A percentile compares a stretch with the other conserved stretches of the same genome.
Evolutionary conservation across 2,888 invertebrate genomes (phyloP).

Genomic region (Thera britannica): DNA sequence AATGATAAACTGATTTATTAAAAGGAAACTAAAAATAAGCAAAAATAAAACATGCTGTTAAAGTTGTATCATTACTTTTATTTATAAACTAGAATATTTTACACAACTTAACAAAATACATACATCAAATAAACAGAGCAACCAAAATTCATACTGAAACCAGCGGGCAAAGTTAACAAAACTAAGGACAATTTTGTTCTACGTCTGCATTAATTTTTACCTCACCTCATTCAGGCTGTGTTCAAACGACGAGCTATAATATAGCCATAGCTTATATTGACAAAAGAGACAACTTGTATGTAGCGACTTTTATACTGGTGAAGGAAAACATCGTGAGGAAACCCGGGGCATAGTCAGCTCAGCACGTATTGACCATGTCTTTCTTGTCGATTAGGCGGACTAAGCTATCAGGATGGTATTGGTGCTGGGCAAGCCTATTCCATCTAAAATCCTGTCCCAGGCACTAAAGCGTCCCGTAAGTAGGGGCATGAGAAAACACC

Average conservation of each 20-base stretch:
- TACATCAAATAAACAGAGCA: conserved; percentile 82
- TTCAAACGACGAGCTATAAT: conserved; percentile 1
- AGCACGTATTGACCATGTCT: too few relatives aligned
- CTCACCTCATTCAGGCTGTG: neutral
- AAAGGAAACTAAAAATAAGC: conserved; percentile 56
- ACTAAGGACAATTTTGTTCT: conserved; percentile 32
- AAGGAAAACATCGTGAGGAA: too few relatives aligned
- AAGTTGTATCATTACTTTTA: conserved; percentile 75
- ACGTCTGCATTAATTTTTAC: conserved; percentile 25
- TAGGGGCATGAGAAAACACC: too few relatives aligned
- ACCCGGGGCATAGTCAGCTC: too few relatives aligned
- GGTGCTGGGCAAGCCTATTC: too few relatives aligned
- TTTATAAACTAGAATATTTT: conserved; percentile 83
- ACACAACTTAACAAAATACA: conserved; percentile 85
- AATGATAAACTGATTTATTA: conserved; percentile 1
- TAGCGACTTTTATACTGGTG: too few relatives aligned
- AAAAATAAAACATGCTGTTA: conserved; percentile 74
- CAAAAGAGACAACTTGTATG: neutral
- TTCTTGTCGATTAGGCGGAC: too few relatives aligned
- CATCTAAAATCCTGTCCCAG: too few relatives aligned
- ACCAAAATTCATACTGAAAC: conserved; percentile 73
- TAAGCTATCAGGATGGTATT: too few relatives aligned
- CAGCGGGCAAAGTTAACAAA: conserved; percentile 56
- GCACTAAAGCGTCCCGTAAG: too few relatives aligned
- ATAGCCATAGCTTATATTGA: neutral